These are phyloP conservation scores for Seriola dumerili DNA, from an alignment of 2,113 vertebrate species.

Conservation along the genomic window DNA sequence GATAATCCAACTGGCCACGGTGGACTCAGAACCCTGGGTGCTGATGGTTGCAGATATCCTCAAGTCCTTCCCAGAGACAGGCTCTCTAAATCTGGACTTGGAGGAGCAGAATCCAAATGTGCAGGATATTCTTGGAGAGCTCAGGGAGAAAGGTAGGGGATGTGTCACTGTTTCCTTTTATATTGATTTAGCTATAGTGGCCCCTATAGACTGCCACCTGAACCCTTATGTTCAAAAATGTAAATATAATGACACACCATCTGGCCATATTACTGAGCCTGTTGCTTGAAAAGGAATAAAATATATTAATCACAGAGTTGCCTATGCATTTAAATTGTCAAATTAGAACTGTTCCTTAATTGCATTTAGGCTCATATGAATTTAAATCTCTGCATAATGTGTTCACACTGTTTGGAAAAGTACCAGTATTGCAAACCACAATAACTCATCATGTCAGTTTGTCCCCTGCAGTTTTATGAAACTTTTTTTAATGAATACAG, in stretches of 20 bases:
- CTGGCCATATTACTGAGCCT: too few relatives aligned
- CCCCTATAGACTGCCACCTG: neutral
- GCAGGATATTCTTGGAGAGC: conserved; percentile 96
- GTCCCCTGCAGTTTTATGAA: too few relatives aligned
- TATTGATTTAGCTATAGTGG: neutral
- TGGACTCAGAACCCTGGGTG: conserved; percentile 99
- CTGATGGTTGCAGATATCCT: conserved; percentile 99
- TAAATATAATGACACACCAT: neutral
- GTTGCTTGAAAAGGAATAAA: too few relatives aligned
- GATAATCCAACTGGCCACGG: conserved; percentile 95
- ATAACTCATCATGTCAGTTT: too few relatives aligned
- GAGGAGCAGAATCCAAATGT: conserved; percentile 99
- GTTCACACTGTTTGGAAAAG: too few relatives aligned
- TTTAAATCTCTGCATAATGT: too few relatives aligned
- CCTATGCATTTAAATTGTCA: neutral
- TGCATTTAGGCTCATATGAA: neutral
- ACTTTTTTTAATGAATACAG: too few relatives aligned
- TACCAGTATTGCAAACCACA: too few relatives aligned
- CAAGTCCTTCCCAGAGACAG: conserved; percentile 97
- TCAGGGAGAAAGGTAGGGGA: conserved; percentile 93
- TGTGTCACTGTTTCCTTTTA: neutral
- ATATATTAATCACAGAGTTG: too few relatives aligned
- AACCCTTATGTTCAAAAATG: neutral
- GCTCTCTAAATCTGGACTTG: conserved; percentile 95
- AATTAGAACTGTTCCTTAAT: too few relatives aligned